phyloP scores from a whole-genome alignment of 2,888 invertebrate species.

The Incurvaria masculella region DNA sequence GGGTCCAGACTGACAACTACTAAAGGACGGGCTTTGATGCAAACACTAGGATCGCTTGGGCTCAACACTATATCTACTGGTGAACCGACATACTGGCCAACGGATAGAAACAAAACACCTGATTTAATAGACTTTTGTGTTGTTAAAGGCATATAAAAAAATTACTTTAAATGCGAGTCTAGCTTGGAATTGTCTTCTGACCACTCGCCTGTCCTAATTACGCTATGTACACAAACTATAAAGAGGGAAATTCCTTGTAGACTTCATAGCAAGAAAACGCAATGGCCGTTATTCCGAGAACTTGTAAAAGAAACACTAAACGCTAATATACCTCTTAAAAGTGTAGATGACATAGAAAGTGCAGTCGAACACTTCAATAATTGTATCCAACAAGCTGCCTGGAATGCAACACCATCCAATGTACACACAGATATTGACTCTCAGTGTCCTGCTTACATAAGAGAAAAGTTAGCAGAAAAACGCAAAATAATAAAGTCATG shows the following conservation, averaged over 20 bases:
- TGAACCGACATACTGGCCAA: conserved; percentile 17
- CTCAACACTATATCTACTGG: conserved; percentile 6
- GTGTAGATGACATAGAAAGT: background rate
- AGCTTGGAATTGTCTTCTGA: background rate
- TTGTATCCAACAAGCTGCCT: background rate
- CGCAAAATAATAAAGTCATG: background rate
- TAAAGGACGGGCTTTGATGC: conserved; percentile 4
- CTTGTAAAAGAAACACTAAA: background rate
- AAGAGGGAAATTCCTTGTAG: background rate
- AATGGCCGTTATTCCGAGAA: background rate
- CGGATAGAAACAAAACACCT: conserved; percentile 12
- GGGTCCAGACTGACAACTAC: conserved; percentile 15
- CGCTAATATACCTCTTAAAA: background rate
- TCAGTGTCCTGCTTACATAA: background rate
- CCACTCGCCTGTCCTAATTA: background rate
- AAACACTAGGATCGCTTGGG: background rate
- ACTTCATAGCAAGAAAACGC: background rate
- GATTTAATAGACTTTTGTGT: conserved; percentile 11
- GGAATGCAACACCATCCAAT: background rate
- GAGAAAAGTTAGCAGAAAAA: background rate
- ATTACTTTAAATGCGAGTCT: conserved; percentile 8
- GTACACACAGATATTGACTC: background rate
- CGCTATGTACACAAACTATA: background rate
- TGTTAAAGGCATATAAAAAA: conserved; percentile 1
- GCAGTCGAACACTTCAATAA: background rate